Evolutionary conservation across 2,797 vertebrate genomes (phyloP), one percentile per base, ranked within the genome.

Genomic region (Heliangelus exortis): DNA sequence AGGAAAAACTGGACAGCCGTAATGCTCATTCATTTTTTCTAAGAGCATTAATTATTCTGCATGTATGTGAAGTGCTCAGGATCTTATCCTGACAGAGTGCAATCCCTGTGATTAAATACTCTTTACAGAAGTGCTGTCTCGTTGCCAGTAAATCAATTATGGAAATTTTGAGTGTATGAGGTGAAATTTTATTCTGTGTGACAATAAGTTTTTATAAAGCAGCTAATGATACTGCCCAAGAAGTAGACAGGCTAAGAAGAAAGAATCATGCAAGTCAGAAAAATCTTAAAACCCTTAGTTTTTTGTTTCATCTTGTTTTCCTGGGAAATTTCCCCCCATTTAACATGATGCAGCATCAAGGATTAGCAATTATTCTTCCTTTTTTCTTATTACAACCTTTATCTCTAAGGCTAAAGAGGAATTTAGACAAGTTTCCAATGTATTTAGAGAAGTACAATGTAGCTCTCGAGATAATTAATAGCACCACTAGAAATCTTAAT

Each of bases 391-490:
- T 86, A 53, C 23, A 77, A 65, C 20, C 22, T 81, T 85, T 71
- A 47, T 50, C 59, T 71, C 47, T 57, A 61, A 54, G 62, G 51
- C 54, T 33, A 41, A 80, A 72, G n/a, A 84, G 15, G 10, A 81
- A 80, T 83, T 89, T 66, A 89, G 39, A 59, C 33, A 92, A 67
- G 29, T 76, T 90, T 94, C 81, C 55, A 45, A 51, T 57, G 25
- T 67, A 86, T 58, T 91, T 93, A 88, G 43, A 53, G 47, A 25
- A 73, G 36, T 25, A 81, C 65, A 86, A 45, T 73, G 17, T 7
- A 69, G 19, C 29, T 75, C 84, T 82, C 62, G 31, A 95, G 59
- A 72, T 66, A 91, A 92, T 94, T 91, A 84, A 84, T 23, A 91
- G 31, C 2, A 1, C 31, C 68, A 55, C 58, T 94, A 87, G 84